Percentiles rank a stretch among this genome's conserved stretches.
These are phyloP conservation scores for Halictus quadricinctus DNA, from an alignment of 2,888 invertebrate species.

Conservation along the genomic window DNA sequence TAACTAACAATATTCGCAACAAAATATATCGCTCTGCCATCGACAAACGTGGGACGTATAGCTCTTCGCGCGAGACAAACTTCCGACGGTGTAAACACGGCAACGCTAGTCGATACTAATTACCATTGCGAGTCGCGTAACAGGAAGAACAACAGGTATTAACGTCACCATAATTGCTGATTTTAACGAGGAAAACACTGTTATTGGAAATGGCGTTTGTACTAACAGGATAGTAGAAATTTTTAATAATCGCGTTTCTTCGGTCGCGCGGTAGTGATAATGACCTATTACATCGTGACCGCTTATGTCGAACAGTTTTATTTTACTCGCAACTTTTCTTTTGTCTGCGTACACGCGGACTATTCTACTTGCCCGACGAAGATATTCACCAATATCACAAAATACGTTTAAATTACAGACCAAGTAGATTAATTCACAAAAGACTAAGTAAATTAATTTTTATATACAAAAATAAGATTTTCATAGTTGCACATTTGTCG, in stretches of 20 bases:
- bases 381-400: too few relatives aligned
- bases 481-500: too few relatives aligned
- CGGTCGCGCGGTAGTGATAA: not conserved
- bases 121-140: conserved; percentile 63
- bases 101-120: conserved; percentile 70
- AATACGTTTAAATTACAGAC: too few relatives aligned
- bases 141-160: conserved; percentile 66
- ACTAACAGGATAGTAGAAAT: not conserved
- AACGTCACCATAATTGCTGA: conserved; percentile 71
- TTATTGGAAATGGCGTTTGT: not conserved
- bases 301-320: not conserved
- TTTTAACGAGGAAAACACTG: conserved; percentile 12
- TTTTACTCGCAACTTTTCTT: not conserved
- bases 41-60: conserved; percentile 36
- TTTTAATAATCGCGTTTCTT: not conserved
- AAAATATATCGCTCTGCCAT: conserved; percentile 49
- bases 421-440: too few relatives aligned
- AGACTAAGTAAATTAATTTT: too few relatives aligned
- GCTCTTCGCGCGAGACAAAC: conserved; percentile 40
- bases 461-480: too few relatives aligned
- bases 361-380: not conserved
- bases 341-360: not conserved
- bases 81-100: conserved; percentile 63
- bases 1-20: conserved; percentile 58
- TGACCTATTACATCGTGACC: not conserved